phyloP scores from a whole-genome alignment of 2,888 invertebrate species.

The Phyto melanocephala region DNA sequence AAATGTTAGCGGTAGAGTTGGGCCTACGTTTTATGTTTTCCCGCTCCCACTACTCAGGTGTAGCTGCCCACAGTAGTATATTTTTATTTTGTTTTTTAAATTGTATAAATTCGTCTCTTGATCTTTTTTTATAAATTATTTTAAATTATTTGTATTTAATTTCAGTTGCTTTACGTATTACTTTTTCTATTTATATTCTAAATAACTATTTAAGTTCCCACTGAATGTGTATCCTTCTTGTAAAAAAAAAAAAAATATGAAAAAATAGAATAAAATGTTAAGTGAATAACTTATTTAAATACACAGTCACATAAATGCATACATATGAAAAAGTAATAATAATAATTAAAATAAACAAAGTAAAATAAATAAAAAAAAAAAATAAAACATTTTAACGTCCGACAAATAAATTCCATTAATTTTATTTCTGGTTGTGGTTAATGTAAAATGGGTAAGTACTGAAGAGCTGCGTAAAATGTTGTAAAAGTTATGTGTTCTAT shows the following conservation, averaged over 20 bases:
- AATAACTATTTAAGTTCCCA: slow-evolving; percentile 45
- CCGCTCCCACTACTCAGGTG: slow-evolving; percentile 57
- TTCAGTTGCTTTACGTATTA: background rate
- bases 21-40: slow-evolving; percentile 24
- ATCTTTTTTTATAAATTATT: background rate
- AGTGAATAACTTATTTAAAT: slow-evolving; percentile 4
- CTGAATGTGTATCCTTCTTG: slow-evolving; percentile 56
- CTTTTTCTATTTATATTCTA: background rate
- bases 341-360: slow-evolving; percentile 38
- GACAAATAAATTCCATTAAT: slow-evolving; percentile 40
- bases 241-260: slow-evolving; percentile 30
- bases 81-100: no score
- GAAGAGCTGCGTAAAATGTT: no score
- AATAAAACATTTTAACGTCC: slow-evolving; percentile 57
- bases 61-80: slow-evolving; percentile 49
- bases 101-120: no score
- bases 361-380: slow-evolving; percentile 29
- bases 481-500: no score
- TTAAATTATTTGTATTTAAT: background rate
- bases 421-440: slow-evolving; percentile 7
- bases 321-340: slow-evolving; percentile 49
- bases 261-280: slow-evolving; percentile 31
- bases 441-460: background rate
- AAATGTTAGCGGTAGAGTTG: slow-evolving; percentile 16
- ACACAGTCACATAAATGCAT: slow-evolving; percentile 34